Base-by-base conservation (phyloP, 2,113 vertebrate genomes). In the Larimichthys crocea region DNA sequence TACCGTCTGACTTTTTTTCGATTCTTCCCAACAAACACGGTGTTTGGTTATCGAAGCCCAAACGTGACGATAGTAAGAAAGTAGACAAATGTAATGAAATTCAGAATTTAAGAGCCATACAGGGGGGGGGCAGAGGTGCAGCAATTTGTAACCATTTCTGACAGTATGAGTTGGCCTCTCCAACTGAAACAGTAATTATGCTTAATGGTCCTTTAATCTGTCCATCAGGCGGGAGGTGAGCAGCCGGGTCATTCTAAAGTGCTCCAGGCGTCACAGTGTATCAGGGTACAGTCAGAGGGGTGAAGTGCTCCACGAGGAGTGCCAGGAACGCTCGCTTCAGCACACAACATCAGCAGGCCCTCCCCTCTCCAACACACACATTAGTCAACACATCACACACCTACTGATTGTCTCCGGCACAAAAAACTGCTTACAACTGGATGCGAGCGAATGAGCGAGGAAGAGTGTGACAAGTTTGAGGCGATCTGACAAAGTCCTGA, bases 171-270 rank as follows among this genome's bases (percentile, higher is more conserved):
- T 90, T 88, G 89, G 88, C 91, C 89, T 91, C 93, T 92, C 84
- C 87, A 90, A 89, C 82, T 92, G 88, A 93, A 94, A 92, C 80
- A 85, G 91, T 95, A 95, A 96, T 95, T 95, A 94, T 92, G 83
- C 92, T 92, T 94, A 95, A 96, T 95, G 92, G 93, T 86, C 88
- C 92, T 94, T 95, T 95, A 94, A 95, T 94, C 93, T 92, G 88
- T 94, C 94, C 90, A 85, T 95, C 94, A 93, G 89, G 73, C 84
- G 11, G 79, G 80, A 92, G 94, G 95, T 92, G 93, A 92, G 88
- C 75, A 87, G 74, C 81, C 78, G 53, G 94, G 94, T 95, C 93
- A 91, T 71, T 56, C 66, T 92, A 92, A 94, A 95, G 94, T 94
- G 94, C 90, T 94, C 83, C 85, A 44, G 57, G 82, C 85, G 59